Evolutionary conservation across 2,797 vertebrate genomes (phyloP).

Genomic region (Halcyon badia): DNA sequence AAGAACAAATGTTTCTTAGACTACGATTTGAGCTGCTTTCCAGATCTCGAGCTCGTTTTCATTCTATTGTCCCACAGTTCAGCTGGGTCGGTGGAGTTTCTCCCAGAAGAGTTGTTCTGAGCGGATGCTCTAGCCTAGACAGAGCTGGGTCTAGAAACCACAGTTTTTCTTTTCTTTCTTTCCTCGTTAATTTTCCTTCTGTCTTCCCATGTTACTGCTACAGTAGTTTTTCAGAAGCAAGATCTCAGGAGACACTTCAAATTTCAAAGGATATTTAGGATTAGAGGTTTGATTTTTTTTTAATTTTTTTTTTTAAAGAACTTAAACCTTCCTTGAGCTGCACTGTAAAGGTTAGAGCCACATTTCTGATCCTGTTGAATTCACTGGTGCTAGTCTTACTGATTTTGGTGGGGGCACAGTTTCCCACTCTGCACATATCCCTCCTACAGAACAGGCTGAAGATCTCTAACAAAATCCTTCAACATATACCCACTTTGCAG

Average conservation of each 20-base stretch:
- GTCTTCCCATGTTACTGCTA: background rate
- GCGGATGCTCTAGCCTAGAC: background rate
- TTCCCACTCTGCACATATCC: background rate
- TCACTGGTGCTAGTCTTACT: fast-evolving
- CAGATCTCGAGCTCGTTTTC: background rate
- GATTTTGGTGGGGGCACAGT: background rate
- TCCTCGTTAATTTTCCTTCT: background rate
- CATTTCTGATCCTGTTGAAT: background rate
- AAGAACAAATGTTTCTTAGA: background rate
- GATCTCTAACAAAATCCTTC: background rate
- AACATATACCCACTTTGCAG: background rate
- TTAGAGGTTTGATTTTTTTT: background rate
- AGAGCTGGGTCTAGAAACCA: background rate
- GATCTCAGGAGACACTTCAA: background rate
- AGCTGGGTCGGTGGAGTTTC: background rate
- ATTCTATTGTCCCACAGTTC: background rate
- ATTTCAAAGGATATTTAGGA: background rate
- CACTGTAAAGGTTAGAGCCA: background rate
- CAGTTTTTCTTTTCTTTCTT: background rate
- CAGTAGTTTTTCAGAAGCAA: background rate
- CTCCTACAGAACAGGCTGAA: background rate
- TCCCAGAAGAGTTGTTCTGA: background rate
- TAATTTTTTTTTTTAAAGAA: background rate
- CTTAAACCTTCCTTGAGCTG: background rate
- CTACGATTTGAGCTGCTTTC: fast-evolving